These are phyloP conservation scores for Pectinophora gossypiella DNA, from an alignment of 1,140 invertebrate species.

Conservation along the genomic window DNA sequence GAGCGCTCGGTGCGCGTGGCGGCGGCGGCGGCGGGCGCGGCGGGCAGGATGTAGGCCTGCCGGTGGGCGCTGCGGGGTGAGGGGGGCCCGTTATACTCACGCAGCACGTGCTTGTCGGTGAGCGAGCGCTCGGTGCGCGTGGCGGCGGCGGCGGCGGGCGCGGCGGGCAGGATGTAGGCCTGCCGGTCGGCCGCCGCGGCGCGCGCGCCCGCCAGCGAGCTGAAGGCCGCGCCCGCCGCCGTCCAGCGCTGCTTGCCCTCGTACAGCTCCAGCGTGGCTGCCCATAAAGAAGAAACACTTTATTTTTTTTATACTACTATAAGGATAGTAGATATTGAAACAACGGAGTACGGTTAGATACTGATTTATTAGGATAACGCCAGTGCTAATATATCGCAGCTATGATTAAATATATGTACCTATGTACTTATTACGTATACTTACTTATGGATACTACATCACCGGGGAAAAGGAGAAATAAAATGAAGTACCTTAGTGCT, in stretches of 20 bases:
- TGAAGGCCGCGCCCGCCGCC: conserved; percentile 91
- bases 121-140: conserved; percentile 96
- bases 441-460: no score
- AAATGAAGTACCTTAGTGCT: no score
- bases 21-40: conserved; percentile 85
- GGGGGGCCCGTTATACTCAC: conserved; percentile 76
- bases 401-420: no score
- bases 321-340: no score
- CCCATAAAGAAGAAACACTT: neutral
- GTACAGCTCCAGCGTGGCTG: conserved; percentile 93
- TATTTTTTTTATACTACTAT: no score
- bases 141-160: conserved; percentile 86
- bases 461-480: no score
- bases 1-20: conserved; percentile 94
- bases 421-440: no score
- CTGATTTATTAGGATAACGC: no score
- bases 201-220: conserved; percentile 85
- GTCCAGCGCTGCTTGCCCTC: conserved; percentile 89
- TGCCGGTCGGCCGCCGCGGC: conserved; percentile 91
- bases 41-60: conserved; percentile 94
- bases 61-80: conserved; percentile 87
- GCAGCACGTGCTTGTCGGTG: conserved; percentile 94
- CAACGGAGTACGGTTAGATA: no score
- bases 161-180: conserved; percentile 92
- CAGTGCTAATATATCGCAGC: no score